Conservation (phyloP, 2,888 invertebrate species). For the Himalopsyche anomala region DNA sequence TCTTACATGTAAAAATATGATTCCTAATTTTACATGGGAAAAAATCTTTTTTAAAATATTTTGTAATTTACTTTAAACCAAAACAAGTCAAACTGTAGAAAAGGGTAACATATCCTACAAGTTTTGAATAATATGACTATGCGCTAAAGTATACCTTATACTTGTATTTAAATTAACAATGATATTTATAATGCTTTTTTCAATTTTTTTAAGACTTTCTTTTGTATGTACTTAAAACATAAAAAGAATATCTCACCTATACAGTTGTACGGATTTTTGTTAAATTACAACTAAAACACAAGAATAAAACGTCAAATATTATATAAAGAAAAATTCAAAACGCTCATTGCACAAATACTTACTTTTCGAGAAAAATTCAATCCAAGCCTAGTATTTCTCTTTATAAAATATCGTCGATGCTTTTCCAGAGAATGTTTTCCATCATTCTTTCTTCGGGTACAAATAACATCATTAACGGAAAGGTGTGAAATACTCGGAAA, state of each 20-base stretch:
- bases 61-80: too few relatives aligned
- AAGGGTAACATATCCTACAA: too few relatives aligned
- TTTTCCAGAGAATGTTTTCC: background rate
- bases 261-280: background rate
- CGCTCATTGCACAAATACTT: background rate
- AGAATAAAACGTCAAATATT: conserved; percentile 1
- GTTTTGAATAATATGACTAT: too few relatives aligned
- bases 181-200: too few relatives aligned
- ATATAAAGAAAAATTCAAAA: background rate
- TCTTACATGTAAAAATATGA: too few relatives aligned
- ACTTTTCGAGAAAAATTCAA: background rate
- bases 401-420: conserved; percentile 3
- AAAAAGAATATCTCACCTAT: background rate
- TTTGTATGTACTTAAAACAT: too few relatives aligned
- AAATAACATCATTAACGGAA: conserved; percentile 48
- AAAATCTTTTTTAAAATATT: too few relatives aligned
- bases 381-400: background rate
- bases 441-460: conserved; percentile 14
- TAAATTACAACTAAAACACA: background rate
- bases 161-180: too few relatives aligned
- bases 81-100: too few relatives aligned
- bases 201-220: too few relatives aligned
- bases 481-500: conserved; percentile 48
- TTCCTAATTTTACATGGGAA: too few relatives aligned
- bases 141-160: too few relatives aligned